Conservation (phyloP, 2,888 invertebrate genomes). For the Steromphala cineraria region DNA sequence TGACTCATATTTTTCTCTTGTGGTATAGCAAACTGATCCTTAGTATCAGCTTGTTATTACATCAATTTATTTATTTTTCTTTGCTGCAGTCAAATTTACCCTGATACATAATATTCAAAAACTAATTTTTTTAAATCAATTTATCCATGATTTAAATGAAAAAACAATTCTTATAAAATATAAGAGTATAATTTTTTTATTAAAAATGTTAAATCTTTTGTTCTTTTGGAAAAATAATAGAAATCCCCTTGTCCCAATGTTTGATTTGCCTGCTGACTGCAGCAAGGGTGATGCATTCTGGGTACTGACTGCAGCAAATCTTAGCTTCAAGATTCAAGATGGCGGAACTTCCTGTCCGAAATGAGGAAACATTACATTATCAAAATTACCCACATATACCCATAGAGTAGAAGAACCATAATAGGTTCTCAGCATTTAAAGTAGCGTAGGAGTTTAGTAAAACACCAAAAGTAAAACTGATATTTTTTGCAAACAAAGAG, state of each 20-base stretch:
- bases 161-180: no score
- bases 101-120: neutral
- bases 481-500: conserved; percentile 30
- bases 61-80: conserved; percentile 1
- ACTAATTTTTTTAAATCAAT: neutral
- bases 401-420: neutral
- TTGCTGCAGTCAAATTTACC: conserved; percentile 35
- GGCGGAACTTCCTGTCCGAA: no score
- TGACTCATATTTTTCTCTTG: no score
- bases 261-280: neutral
- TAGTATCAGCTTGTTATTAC: neutral
- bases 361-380: no score
- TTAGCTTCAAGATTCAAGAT: neutral
- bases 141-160: no score
- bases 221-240: no score
- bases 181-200: neutral
- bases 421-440: neutral
- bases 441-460: neutral
- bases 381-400: neutral
- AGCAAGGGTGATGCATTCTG: neutral
- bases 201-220: neutral
- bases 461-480: neutral
- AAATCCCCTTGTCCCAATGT: no score
- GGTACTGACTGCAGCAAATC: conserved; percentile 5
- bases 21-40: no score